phyloP scores from a whole-genome alignment of 2,113 vertebrate genomes.

The Mesoclemmys tuberculata region DNA sequence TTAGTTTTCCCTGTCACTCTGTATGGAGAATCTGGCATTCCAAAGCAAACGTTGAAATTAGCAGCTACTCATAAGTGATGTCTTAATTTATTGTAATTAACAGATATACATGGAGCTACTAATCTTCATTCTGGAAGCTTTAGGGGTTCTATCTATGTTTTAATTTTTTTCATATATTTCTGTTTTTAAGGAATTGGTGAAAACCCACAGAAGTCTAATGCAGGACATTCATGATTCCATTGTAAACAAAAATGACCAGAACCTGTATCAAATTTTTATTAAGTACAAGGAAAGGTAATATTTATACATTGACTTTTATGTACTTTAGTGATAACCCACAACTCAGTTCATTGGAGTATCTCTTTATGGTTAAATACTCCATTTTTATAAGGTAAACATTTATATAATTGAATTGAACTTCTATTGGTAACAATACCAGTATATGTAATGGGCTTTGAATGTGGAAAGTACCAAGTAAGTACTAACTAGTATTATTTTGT shows the following conservation, averaged over 20 bases:
- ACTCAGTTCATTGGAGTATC: neutral
- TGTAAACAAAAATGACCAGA: slow-evolving; percentile 89
- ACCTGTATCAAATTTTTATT: slow-evolving; percentile 94
- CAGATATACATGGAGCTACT: neutral
- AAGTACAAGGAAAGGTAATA: slow-evolving; percentile 95
- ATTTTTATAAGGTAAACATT: neutral
- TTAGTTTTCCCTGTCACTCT: neutral
- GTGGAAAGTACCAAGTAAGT: neutral
- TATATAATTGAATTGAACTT: neutral
- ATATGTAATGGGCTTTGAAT: neutral
- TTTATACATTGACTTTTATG: neutral
- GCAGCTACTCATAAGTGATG: neutral
- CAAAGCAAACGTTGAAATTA: slow-evolving; percentile 7
- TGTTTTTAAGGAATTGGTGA: slow-evolving; percentile 91
- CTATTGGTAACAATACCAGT: neutral
- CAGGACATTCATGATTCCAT: slow-evolving; percentile 93
- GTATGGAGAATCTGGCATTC: neutral
- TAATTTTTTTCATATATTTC: slow-evolving; percentile 21
- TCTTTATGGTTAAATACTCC: neutral
- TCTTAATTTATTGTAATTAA: neutral
- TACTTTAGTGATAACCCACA: neutral
- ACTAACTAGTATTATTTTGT: neutral
- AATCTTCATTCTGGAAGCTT: neutral
- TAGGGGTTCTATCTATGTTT: neutral
- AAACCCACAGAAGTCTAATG: slow-evolving; percentile 91